Evolutionary conservation across 2,888 invertebrate genomes (phyloP), one percentile per base, ranked within the genome.

Genomic region (Kryphioiulus occultus): DNA sequence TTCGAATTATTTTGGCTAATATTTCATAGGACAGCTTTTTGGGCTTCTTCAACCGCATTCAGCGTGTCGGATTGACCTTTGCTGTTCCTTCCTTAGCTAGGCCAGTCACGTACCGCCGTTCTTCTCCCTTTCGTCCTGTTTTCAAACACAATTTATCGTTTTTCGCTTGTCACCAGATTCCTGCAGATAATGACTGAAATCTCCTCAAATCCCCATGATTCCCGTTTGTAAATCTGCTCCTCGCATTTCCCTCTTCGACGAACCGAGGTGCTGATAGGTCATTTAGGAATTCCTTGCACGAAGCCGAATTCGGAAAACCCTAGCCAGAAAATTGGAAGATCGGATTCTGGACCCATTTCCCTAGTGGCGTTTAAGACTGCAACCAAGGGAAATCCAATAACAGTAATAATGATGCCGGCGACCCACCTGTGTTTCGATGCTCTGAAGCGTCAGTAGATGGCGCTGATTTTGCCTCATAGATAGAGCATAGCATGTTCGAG

Each of bases 191-290:
- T 85, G 85, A 85, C 85, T 85, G 39, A 85, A 85, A 85, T 85
- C 85, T 85, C 30, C 47, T 85, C 47, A 85, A 85, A 85, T 85
- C 85, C 85, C 85, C 85, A 85, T 42, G 85, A 85, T 85, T 85
- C 85, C 44, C 85, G 85, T 85, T 85, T 85, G 85, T 85, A 85
- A 47, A 85, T 85, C 85, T 85, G 84, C 22, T 84, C 42, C 84
- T 15, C 22, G 84, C 35, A 39, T 84, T 84, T 84, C 84, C 42
- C 42, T 84, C 84, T 42, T n/a, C 2, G 32, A 19, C 4, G 1
- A 4, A 10, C 42, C 84, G 3, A n/a, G 42, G 22, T 35, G 84
- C 30, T 35, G 35, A 84, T 84, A 39, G 84, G 84, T 42, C 84
- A 35, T 84, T 84, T 84, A 84, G 42, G 35, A 4, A 84, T 84